Evolutionary conservation across 2,888 invertebrate genomes (phyloP), one percentile per base, ranked within the genome.

Genomic region (Ecliptopera silaceata): DNA sequence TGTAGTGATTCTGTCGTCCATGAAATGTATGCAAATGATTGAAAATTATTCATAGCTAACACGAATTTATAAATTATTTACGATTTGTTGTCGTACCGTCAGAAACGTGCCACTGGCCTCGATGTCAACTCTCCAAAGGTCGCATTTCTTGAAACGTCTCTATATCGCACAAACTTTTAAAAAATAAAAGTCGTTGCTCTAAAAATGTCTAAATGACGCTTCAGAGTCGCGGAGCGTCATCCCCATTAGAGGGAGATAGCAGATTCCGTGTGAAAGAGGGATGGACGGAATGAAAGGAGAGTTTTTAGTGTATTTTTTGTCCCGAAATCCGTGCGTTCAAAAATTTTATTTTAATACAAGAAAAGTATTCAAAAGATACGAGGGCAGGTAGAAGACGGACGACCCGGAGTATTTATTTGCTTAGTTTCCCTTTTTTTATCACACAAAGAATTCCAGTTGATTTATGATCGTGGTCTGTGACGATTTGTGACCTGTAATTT

Each of bases 271-370:
- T 54, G 32, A 64, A 73, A 84, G 59, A 69, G 77, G 69, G 82
- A 83, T 58, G 55, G 70, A 56, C 29, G 61, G 66, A 59, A 61
- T 77, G 79, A 80, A 81, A 83, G 81, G 79, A 80, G 75, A 76
- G 86, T 89, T 90, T 89, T 89, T 90, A 85, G 72, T 82, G 77
- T 79, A 79, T 89, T 90, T 90, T 91, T 91, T 91, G 90, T 72
- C 73, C 81, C 80, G 76, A 79, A 87, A 87, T 84, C 85, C 84
- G 80, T 84, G 86, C 80, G 83, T 85, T 88, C 84, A 82, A 75
- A 84, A 85, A 79, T 87, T 88, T 89, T 90, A 88, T 90, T 91
- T 89, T 86, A 90, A 88, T 88, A 86, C 85, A 87, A 88, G 85
- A 85, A 82, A 84, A 85, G 86, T 84, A 89, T 88, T 88, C 85